Evolutionary conservation across 1,140 invertebrate genomes (phyloP).

Genomic region (Euwallacea similis): DNA sequence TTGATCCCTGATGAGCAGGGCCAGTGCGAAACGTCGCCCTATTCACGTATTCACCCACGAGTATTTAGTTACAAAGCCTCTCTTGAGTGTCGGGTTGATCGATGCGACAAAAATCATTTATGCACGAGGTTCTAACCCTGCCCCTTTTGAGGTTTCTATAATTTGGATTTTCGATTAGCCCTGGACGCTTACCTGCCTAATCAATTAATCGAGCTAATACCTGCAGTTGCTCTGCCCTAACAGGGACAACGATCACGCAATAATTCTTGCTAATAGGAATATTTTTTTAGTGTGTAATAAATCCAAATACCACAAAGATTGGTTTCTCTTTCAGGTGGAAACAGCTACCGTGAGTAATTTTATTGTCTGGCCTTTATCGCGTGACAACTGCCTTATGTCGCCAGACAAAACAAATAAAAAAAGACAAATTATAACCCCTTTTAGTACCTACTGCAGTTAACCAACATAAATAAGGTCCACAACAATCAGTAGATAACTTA

Average conservation of each 20-base stretch:
- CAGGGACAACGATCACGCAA: too few species aligned
- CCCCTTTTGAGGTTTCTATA: constrained; percentile 17
- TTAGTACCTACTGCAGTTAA: constrained; percentile 29
- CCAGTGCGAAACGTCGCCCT: constrained; percentile 38
- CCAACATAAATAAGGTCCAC: constrained; percentile 25
- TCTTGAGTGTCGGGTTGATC: constrained; percentile 32
- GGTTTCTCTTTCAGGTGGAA: constrained; percentile 14
- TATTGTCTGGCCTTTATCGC: constrained; percentile 34
- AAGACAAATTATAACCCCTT: constrained; percentile 34
- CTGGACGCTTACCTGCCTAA: too few species aligned
- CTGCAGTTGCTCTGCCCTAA: too few species aligned
- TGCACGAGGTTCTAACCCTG: neutral
- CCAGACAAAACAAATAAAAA: constrained; percentile 33
- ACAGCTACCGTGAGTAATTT: constrained; percentile 34
- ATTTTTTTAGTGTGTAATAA: too few species aligned
- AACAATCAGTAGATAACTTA: constrained; percentile 21
- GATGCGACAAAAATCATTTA: constrained; percentile 21
- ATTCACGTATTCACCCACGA: constrained; percentile 40
- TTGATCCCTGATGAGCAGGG: constrained; percentile 47
- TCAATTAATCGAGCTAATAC: too few species aligned
- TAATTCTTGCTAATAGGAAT: too few species aligned
- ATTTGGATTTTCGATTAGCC: constrained; percentile 7
- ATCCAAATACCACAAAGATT: too few species aligned
- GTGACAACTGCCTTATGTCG: constrained; percentile 34
- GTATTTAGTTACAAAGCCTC: constrained; percentile 44